phyloP scores from a whole-genome alignment of 1,140 invertebrate species.

The Euschistus heros region DNA sequence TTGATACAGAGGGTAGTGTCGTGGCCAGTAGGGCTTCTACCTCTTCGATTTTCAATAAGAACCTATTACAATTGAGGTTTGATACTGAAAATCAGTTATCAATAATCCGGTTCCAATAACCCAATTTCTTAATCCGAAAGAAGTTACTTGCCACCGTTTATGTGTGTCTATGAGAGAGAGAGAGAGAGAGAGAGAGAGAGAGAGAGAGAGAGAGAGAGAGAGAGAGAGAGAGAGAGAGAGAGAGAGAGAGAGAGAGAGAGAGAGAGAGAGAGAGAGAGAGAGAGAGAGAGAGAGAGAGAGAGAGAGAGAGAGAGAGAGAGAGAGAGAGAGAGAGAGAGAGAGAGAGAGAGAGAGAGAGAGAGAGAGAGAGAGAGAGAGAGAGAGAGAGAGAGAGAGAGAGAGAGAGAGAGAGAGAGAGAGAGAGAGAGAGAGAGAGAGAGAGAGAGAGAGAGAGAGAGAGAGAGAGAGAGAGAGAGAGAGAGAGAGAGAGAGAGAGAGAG shows the following conservation, averaged over 20 bases:
- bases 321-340: slow-evolving; percentile 21
- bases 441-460: slow-evolving; percentile 18
- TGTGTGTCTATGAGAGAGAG: not conserved
- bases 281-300: slow-evolving; percentile 21
- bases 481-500: slow-evolving; percentile 14
- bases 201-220: slow-evolving; percentile 21
- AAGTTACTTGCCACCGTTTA: no score
- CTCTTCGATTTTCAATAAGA: no score
- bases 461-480: slow-evolving; percentile 20
- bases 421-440: slow-evolving; percentile 3
- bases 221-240: slow-evolving; percentile 19
- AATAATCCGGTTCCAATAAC: no score
- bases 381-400: slow-evolving; percentile 21
- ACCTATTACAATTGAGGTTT: no score
- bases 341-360: slow-evolving; percentile 21
- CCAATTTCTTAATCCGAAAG: no score
- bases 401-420: slow-evolving; percentile 21
- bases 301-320: slow-evolving; percentile 21
- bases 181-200: slow-evolving; percentile 21
- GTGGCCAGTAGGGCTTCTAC: no score
- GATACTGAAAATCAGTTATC: no score
- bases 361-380: slow-evolving; percentile 21
- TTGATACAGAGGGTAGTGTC: no score
- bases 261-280: slow-evolving; percentile 21
- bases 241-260: slow-evolving; percentile 21